Evolutionary conservation across 2,113 vertebrate species (phyloP).

Genomic region (Vombatus ursinus): DNA sequence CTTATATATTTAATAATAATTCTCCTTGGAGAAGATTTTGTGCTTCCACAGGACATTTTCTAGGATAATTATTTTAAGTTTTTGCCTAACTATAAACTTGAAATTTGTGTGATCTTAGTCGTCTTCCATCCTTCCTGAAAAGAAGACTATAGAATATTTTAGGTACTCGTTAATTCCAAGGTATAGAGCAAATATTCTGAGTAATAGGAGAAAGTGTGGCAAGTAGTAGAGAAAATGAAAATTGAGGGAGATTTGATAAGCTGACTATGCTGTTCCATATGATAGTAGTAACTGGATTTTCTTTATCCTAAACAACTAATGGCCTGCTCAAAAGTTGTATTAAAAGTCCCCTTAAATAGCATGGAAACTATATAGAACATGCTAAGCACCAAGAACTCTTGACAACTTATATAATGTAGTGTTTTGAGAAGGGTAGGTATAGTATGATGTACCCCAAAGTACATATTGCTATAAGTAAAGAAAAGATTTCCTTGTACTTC

Average conservation of each 20-base stretch:
- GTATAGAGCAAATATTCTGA: background rate
- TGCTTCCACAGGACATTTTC: background rate
- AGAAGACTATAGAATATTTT: background rate
- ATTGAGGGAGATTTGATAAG: constrained; percentile 4
- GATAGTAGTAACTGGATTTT: constrained; percentile 25
- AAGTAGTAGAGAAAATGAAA: constrained; percentile 15
- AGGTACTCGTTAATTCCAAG: background rate
- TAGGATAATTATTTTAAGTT: background rate
- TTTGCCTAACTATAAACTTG: background rate
- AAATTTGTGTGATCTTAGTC: constrained; percentile 29
- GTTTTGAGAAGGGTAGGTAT: background rate
- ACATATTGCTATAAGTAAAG: constrained; percentile 11
- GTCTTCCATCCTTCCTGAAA: background rate
- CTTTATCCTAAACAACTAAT: constrained; percentile 6
- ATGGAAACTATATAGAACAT: constrained; percentile 36
- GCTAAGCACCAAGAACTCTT: constrained; percentile 5
- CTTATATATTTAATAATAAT: background rate
- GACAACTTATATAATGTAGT: background rate
- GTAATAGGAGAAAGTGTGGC: constrained; percentile 33
- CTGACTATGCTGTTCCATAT: background rate
- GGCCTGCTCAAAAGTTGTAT: constrained; percentile 17
- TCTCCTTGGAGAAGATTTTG: background rate
- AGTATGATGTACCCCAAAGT: background rate
- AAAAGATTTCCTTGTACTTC: constrained; percentile 49
- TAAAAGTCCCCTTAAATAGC: background rate